Conservation (phyloP, 2,113 vertebrate genomes). For the Nematolebias whitei region DNA sequence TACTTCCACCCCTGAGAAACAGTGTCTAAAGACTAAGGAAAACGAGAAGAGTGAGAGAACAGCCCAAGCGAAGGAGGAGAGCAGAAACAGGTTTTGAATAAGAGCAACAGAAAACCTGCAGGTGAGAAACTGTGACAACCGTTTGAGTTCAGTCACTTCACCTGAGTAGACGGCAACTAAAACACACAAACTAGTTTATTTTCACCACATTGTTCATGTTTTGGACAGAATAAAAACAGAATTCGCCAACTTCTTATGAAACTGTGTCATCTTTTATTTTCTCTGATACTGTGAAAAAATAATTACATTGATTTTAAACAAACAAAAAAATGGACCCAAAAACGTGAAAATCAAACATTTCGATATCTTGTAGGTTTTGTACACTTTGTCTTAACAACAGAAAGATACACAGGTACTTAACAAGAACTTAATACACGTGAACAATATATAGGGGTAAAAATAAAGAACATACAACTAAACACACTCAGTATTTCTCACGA, state of each 20-base stretch:
- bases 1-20: too few relatives aligned
- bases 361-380: conserved; percentile 63
- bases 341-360: conserved; percentile 63
- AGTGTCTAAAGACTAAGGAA: too few relatives aligned
- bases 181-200: conserved; percentile 3
- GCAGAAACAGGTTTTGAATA: conserved; percentile 8
- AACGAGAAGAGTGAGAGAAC: not conserved
- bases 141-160: conserved; percentile 10
- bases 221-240: conserved; percentile 12
- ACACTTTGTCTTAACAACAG: conserved; percentile 52
- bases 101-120: too few relatives aligned
- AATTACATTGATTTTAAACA: conserved; percentile 78
- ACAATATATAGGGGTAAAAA: conserved; percentile 51
- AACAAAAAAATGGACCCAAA: conserved; percentile 38
- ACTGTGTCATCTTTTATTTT: conserved; percentile 77
- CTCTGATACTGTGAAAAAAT: conserved; percentile 82
- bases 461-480: conserved; percentile 35
- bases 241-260: conserved; percentile 65
- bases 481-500: conserved; percentile 10
- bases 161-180: conserved; percentile 31
- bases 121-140: conserved; percentile 34
- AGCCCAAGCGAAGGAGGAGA: not conserved
- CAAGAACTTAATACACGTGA: conserved; percentile 47
- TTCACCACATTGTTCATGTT: not conserved
- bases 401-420: conserved; percentile 53